phyloP scores from a whole-genome alignment of 37 sponge, comb jelly and placozoan species.

The Haliclona indistincta region DNA sequence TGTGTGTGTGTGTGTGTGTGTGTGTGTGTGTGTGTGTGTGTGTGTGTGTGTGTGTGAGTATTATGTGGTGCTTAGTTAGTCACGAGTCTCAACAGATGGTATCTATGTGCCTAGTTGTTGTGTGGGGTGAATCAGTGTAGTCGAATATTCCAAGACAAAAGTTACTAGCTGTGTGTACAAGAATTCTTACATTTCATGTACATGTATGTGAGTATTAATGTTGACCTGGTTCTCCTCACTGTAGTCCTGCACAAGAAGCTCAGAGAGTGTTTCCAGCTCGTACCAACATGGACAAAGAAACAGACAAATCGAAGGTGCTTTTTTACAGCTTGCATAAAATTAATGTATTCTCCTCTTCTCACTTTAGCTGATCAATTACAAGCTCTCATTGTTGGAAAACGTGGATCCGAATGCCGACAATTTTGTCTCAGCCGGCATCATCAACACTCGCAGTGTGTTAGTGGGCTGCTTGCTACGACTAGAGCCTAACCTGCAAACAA shows the following conservation, averaged over 20 bases:
- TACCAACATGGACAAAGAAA: conserved; percentile 68
- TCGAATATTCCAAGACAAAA: too few relatives aligned
- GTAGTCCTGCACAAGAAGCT: conserved; percentile 72
- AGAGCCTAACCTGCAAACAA: conserved; percentile 87
- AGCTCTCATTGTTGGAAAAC: conserved; percentile 65
- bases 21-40: too few relatives aligned
- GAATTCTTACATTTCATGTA: too few relatives aligned
- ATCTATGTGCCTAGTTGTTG: too few relatives aligned
- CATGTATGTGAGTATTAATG: background rate
- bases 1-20: too few relatives aligned
- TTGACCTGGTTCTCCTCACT: conserved; percentile 47
- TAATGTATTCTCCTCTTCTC: too few relatives aligned
- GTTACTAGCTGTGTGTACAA: too few relatives aligned
- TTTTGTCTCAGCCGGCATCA: conserved; percentile 84
- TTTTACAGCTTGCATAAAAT: background rate
- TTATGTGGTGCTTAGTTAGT: too few relatives aligned
- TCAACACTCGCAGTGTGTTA: conserved; percentile 62
- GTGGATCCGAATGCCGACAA: conserved; percentile 92
- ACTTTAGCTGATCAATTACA: conserved; percentile 77
- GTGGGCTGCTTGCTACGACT: conserved; percentile 88
- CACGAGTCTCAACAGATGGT: too few relatives aligned
- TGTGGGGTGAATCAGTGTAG: too few relatives aligned
- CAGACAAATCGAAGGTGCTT: conserved; percentile 56
- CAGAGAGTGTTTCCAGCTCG: conserved; percentile 88
- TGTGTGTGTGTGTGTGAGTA: too few relatives aligned